Conservation (phyloP, 2,113 vertebrate species). For the Vicugna pacos region DNA sequence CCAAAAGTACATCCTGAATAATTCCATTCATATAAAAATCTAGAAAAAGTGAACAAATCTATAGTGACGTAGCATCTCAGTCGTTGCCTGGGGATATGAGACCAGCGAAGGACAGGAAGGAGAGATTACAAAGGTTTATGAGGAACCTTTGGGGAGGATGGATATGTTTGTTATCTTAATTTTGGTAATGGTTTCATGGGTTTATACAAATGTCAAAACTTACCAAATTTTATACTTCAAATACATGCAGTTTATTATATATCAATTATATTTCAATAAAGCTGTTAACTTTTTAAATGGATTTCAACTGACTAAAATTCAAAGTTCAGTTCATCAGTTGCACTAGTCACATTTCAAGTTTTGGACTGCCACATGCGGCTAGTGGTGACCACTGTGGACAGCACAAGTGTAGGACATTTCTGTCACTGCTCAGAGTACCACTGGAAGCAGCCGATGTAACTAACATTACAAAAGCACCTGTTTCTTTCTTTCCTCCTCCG, state of each 20-base stretch:
- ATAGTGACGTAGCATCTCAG: neutral
- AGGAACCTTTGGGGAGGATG: neutral
- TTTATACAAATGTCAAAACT: neutral
- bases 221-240: conserved; percentile 44
- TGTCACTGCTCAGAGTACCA: neutral
- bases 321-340: conserved; percentile 5
- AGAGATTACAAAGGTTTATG: neutral
- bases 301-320: conserved; percentile 27
- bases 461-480: neutral
- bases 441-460: neutral
- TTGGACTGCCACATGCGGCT: neutral
- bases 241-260: neutral
- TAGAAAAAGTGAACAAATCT: conserved; percentile 49
- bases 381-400: neutral
- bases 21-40: conserved; percentile 24
- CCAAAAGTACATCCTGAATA: neutral
- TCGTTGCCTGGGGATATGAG: neutral
- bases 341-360: conserved; percentile 22
- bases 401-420: neutral
- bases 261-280: neutral
- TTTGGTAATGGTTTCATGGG: neutral
- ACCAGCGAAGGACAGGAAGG: neutral
- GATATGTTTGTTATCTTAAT: conserved; percentile 12
- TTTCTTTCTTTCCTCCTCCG: neutral
- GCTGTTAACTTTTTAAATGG: conserved; percentile 14